phyloP scores from a whole-genome alignment of 1,140 invertebrate species.

The Heliconius eleuchia region DNA sequence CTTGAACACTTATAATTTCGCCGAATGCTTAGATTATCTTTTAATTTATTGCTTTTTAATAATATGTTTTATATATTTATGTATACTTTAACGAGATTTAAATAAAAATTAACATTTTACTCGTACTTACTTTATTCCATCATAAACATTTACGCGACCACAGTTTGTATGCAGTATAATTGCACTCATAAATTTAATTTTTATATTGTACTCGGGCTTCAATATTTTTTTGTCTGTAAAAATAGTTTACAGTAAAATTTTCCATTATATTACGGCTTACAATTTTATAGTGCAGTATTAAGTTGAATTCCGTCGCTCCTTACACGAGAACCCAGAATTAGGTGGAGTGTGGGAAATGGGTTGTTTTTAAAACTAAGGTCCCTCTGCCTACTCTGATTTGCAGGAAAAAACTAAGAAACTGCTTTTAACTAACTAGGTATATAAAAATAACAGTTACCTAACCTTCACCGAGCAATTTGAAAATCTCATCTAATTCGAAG shows the following conservation, averaged over 20 bases:
- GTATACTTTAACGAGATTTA: not conserved
- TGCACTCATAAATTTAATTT: constrained; percentile 5
- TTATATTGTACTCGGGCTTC: constrained; percentile 8
- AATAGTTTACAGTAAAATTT: not conserved
- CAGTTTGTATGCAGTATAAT: constrained; percentile 14
- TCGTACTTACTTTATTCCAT: not conserved
- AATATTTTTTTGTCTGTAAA: not conserved
- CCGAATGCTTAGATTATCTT: no score
- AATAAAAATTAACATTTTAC: not conserved
- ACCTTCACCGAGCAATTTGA: not conserved
- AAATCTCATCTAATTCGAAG: not conserved
- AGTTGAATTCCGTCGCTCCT: not conserved
- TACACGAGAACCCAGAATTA: no score
- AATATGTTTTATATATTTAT: not conserved
- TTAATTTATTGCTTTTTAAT: no score
- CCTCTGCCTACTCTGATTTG: no score
- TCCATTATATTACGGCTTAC: not conserved
- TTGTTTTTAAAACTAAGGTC: no score
- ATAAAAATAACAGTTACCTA: no score
- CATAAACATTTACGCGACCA: constrained; percentile 4
- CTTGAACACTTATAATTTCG: no score
- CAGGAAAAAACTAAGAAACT: no score
- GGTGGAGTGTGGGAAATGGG: no score
- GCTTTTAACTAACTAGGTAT: no score
- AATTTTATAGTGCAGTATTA: not conserved